A percentile compares a stretch with the other conserved stretches of the same genome.
Evolutionary conservation across 1,140 invertebrate genomes (phyloP).

Genomic region (Atta colombica): DNA sequence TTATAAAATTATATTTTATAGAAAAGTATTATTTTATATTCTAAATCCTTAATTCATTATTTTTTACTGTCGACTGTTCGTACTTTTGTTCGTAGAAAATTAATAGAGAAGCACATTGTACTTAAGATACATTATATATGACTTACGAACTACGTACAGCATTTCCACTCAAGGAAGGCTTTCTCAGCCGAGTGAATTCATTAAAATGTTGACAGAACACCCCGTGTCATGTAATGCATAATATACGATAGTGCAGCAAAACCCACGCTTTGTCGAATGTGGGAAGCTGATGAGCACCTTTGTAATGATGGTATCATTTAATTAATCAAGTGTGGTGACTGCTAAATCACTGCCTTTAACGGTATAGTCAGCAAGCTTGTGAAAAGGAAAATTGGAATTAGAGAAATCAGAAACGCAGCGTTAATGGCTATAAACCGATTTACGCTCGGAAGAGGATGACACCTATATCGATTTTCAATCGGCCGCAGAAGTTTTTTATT

Average conservation of each 20-base stretch:
- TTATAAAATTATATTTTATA: neutral
- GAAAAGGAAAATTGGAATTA: slow-evolving; percentile 7
- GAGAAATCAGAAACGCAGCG: slow-evolving; percentile 60
- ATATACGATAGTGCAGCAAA: slow-evolving; percentile 28
- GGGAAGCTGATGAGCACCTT: slow-evolving; percentile 36
- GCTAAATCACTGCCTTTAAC: neutral
- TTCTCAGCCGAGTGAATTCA: slow-evolving; percentile 36
- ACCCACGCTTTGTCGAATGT: slow-evolving; percentile 28
- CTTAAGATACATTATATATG: slow-evolving; percentile 34
- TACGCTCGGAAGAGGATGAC: slow-evolving; percentile 59
- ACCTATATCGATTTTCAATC: slow-evolving; percentile 71
- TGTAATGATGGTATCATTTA: slow-evolving; percentile 32
- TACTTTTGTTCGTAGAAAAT: neutral
- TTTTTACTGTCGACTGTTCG: neutral
- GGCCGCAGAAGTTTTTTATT: slow-evolving; percentile 62
- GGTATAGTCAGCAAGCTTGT: neutral
- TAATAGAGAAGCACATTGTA: slow-evolving; percentile 2
- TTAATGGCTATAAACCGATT: slow-evolving; percentile 64
- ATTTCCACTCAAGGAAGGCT: slow-evolving; percentile 35
- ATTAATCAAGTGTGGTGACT: slow-evolving; percentile 40
- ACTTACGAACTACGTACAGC: neutral
- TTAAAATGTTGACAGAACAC: slow-evolving; percentile 53
- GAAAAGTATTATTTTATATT: neutral
- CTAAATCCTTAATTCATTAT: neutral
- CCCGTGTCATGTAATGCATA: slow-evolving; percentile 45